phyloP scores from a whole-genome alignment of 2,797 vertebrate genomes.

The Epinephelus awoara region DNA sequence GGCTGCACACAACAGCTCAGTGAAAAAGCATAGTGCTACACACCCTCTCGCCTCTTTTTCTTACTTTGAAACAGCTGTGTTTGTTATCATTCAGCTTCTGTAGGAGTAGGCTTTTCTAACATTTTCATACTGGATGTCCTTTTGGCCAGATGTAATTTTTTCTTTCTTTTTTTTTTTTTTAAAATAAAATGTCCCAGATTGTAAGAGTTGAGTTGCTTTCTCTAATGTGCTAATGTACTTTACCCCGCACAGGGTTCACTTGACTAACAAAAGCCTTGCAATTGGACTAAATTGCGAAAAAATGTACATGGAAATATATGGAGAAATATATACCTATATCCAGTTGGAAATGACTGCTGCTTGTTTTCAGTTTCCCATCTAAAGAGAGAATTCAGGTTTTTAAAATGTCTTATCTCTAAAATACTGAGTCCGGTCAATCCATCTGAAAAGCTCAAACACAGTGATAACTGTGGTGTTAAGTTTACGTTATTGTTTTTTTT shows the following conservation, averaged over 20 bases:
- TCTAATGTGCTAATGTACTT: conserved; percentile 51
- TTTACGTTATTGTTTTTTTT: conserved; percentile 31
- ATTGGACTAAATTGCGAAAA: conserved; percentile 46
- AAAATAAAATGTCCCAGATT: conserved; percentile 28
- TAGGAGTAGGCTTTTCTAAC: conserved; percentile 60
- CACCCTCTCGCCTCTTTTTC: conserved; percentile 40
- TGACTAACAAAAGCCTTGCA: conserved; percentile 60
- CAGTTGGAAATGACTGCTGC: conserved; percentile 53
- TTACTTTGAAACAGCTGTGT: conserved; percentile 46
- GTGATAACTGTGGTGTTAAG: conserved; percentile 15
- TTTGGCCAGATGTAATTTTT: conserved; percentile 24
- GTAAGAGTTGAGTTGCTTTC: conserved; percentile 47
- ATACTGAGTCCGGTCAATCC: conserved; percentile 47
- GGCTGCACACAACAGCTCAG: conserved; percentile 51
- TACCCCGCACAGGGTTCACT: conserved; percentile 36
- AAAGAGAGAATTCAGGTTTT: conserved; percentile 56
- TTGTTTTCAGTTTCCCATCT: conserved; percentile 63
- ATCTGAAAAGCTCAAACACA: conserved; percentile 56
- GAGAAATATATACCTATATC: conserved; percentile 61
- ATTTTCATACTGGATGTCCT: conserved; percentile 53
- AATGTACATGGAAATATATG: conserved; percentile 64
- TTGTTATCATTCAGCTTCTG: conserved; percentile 52
- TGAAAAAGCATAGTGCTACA: conserved; percentile 46
- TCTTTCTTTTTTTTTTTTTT: conserved; percentile 15
- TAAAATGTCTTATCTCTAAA: conserved; percentile 54